Evolutionary conservation across 1,140 invertebrate genomes (phyloP).

Genomic region (Hycleus cichorii): DNA sequence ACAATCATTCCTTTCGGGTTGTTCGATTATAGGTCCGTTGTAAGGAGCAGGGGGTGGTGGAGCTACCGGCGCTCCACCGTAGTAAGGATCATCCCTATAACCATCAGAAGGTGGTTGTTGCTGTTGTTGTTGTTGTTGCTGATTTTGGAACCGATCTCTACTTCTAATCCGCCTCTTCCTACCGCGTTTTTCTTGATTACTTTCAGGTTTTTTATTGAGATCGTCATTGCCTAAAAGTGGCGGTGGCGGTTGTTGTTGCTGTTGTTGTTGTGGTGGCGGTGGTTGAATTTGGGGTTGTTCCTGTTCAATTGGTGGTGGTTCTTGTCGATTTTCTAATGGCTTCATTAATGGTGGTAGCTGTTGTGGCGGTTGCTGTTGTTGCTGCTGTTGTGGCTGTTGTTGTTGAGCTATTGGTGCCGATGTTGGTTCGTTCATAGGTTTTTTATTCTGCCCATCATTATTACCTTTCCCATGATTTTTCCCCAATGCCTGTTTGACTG

Average conservation of each 20-base stretch:
- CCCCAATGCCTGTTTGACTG: constrained; percentile 47
- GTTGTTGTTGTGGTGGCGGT: constrained; percentile 1
- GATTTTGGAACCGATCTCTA: background rate
- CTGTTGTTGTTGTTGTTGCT: background rate
- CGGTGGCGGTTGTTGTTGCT: constrained; percentile 5
- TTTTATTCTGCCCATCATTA: constrained; percentile 3
- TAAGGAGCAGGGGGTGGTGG: constrained; percentile 27
- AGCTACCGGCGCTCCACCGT: constrained; percentile 15
- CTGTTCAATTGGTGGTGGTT: constrained; percentile 5
- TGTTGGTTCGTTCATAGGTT: background rate
- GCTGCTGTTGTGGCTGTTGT: constrained; percentile 8
- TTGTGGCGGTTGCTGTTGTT: constrained; percentile 26
- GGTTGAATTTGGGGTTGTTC: constrained; percentile 1
- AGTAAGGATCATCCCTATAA: constrained; percentile 11
- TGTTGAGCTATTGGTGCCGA: background rate
- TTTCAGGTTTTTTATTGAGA: background rate
- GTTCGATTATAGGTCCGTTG: background rate
- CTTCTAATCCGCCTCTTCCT: constrained; percentile 3
- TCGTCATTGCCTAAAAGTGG: background rate
- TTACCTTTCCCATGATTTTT: constrained; percentile 11
- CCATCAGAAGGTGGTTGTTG: background rate
- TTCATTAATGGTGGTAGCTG: background rate
- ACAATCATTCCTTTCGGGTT: constrained; percentile 67
- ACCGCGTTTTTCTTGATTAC: background rate
- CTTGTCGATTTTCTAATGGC: background rate